Base-by-base conservation (phyloP, 1,140 invertebrate species). In the Chymomyza costata region DNA sequence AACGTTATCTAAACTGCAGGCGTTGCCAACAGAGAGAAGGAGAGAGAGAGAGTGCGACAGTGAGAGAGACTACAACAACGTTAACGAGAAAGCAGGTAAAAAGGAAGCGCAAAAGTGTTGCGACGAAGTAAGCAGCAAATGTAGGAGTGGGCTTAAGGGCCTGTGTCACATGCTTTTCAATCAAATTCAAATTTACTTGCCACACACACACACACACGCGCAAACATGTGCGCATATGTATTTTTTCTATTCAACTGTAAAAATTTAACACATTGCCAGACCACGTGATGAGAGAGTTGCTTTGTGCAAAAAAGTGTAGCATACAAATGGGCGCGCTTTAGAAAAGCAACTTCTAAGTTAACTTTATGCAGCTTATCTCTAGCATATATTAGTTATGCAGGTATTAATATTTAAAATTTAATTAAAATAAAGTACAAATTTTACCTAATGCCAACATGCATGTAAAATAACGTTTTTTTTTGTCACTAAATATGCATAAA, bases 101-200 rank as follows among this genome's bases (percentile, higher is more conserved):
- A 50, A 57, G 58, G 53, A 52, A 52, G 21, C 38, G 39, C 43
- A 13, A 31, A 17, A 19, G 13, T 11, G 25, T n/a, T 6, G 31
- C 31, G 48, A 30, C 15, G 21, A 35, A 39, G 25, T 7, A 25
- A 19, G 49, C 38, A 45, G 32, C 41, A 45, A 51, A n/a, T n/a
- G n/a, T n/a, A n/a, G n/a, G n/a, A n/a, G n/a, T n/a, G n/a, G n/a
- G 39, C 45, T 34, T n/a, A 8, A 44, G 55, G 39, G 37, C 37
- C 32, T 60, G 15, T 61, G 71, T 78, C 73, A 61, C 59, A 73
- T 70, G 74, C 74, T 80, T 80, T 80, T 80, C 73, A 80, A 80
- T 80, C 73, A 80, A 80, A 80, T 81, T 80, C 73, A 81, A 80
- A 80, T 80, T 80, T 80, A 81, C 73, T 65, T 57, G 50, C 63